Evolutionary conservation across 2,797 vertebrate species (phyloP).

Genomic region (Hephaestus fuliginosus): DNA sequence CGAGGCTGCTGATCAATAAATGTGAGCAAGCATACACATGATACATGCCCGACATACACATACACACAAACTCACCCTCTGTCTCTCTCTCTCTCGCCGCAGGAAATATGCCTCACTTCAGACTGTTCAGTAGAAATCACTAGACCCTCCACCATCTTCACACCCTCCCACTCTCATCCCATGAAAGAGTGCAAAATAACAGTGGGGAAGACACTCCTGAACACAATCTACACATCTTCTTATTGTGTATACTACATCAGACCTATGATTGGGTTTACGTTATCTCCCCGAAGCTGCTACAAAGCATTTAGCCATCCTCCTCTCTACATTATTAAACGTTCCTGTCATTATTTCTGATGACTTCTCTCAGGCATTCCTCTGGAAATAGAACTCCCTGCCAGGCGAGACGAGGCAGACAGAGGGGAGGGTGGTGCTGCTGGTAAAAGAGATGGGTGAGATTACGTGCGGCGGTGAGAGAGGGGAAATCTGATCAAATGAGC

Average conservation of each 20-base stretch:
- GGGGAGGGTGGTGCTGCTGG: conserved; percentile 31
- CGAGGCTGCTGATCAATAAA: conserved; percentile 72
- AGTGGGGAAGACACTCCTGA: conserved; percentile 25
- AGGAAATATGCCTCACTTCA: conserved; percentile 21
- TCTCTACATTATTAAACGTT: conserved; percentile 55
- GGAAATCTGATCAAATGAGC: conserved; percentile 74
- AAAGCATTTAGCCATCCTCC: conserved; percentile 50
- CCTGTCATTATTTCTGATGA: conserved; percentile 66
- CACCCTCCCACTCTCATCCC: conserved; percentile 29
- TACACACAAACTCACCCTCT: conserved; percentile 40
- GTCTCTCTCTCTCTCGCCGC: conserved; percentile 6
- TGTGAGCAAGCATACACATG: conserved; percentile 58
- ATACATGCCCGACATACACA: conserved; percentile 42
- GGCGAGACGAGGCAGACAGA: conserved; percentile 31
- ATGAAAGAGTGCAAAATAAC: conserved; percentile 33
- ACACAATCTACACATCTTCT: conserved; percentile 30
- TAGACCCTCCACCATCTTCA: conserved; percentile 12
- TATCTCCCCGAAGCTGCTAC: conserved; percentile 34
- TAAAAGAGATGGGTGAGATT: conserved; percentile 44
- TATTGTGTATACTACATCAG: conserved; percentile 42
- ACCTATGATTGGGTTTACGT: conserved; percentile 37
- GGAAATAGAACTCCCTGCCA: conserved; percentile 68
- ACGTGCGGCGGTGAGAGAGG: conserved; percentile 40
- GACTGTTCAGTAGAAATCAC: conserved; percentile 42
- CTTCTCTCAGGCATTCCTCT: conserved; percentile 59